Conservation (phyloP, 1,140 invertebrate genomes). For the Ceratoteleas bidentatus region DNA sequence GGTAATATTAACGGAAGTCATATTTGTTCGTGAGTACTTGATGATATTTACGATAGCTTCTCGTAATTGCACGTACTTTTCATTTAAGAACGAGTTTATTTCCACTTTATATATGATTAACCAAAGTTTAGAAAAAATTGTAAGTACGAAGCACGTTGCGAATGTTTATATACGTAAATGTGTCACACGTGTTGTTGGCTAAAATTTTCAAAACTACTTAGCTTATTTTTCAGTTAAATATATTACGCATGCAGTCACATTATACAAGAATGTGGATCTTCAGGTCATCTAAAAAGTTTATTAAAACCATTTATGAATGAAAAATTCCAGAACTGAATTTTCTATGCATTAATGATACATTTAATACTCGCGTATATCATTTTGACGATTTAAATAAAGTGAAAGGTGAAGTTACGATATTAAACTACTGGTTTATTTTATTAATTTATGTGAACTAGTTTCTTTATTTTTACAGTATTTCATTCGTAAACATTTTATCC, state of each 20-base stretch:
- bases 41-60: too few relatives aligned
- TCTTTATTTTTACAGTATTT: not conserved
- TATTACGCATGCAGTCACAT: not conserved
- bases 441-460: constrained; percentile 4
- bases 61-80: not conserved
- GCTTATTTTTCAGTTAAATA: not conserved
- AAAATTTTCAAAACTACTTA: not conserved
- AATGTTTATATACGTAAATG: too few relatives aligned
- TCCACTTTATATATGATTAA: too few relatives aligned
- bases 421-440: not conserved
- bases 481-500: constrained; percentile 2
- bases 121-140: too few relatives aligned
- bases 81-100: too few relatives aligned
- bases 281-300: constrained; percentile 2
- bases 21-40: too few relatives aligned
- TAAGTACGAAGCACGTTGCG: too few relatives aligned
- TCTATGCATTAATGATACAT: constrained; percentile 5
- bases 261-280: constrained; percentile 2
- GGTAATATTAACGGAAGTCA: too few relatives aligned
- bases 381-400: not conserved
- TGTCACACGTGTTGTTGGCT: not conserved
- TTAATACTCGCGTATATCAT: constrained; percentile 1
- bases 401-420: constrained; percentile 1
- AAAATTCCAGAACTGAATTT: not conserved
- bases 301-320: constrained; percentile 1